Evolutionary conservation across 2,797 vertebrate genomes (phyloP), one percentile per base, ranked within the genome.

Genomic region (Thunnus albacares): DNA sequence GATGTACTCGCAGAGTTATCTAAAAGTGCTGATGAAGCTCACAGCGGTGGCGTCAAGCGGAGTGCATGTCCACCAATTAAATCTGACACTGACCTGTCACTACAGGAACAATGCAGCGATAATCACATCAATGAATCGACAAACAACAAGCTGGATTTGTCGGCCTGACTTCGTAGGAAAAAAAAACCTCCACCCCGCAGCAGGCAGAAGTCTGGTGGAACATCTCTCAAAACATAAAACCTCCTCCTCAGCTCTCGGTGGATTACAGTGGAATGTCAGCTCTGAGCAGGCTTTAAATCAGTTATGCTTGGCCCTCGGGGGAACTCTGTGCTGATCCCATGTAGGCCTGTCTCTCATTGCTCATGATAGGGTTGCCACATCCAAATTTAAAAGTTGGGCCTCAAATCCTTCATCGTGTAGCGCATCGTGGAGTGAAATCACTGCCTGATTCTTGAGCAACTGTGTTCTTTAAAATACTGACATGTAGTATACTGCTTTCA

Each of bases 211-310:
- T 91, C 90, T 92, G 87, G 82, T 92, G 92, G 91, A 94, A 93
- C 92, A 92, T 93, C 93, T 92, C 88, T 94, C 90, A 90, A 93
- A 93, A 93, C 93, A 93, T 88, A 85, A 94, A 94, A 92, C 87
- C 90, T 93, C 89, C 92, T 94, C 90, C 91, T 90, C 86, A 90
- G 92, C 93, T 93, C 94, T 92, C 93, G 33, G 90, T 89, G 93
- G 93, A 94, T 96, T 94, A 94, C 92, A 94, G 87, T 81, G 92
- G 94, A 95, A 96, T 95, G 93, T 95, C 93, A 94, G 89, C 91
- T 87, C 90, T 52, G 92, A 94, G 87, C 94, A 94, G 94, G 90
- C 93, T 92, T 91, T 95, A 95, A 94, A 95, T 95, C 93, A 95
- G 93, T 95, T 95, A 94, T 94, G 93, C 91, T 89, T 76, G 84